Conservation (phyloP, 2,113 vertebrate genomes). For the Etheostoma cragini region DNA sequence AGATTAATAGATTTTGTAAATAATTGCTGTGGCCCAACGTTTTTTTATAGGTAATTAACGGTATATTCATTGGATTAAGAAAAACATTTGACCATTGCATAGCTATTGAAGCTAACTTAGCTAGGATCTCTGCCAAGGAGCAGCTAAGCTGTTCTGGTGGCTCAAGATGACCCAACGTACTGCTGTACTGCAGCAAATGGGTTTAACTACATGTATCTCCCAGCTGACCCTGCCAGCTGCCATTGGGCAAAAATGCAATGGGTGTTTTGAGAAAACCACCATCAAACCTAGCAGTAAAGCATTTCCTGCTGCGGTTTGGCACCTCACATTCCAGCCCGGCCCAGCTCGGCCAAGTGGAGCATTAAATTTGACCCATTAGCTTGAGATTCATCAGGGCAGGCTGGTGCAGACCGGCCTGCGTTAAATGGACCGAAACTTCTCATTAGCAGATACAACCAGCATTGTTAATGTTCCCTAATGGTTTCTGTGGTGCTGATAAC, state of each 20-base stretch:
- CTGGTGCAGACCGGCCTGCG: slow-evolving; percentile 19
- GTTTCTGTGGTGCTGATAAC: slow-evolving; percentile 30
- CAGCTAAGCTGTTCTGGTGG: slow-evolving; percentile 3
- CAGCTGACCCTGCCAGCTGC: neutral
- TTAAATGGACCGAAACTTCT: slow-evolving; percentile 64
- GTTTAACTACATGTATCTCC: slow-evolving; percentile 15
- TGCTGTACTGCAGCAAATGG: slow-evolving; percentile 15
- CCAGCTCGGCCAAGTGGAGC: slow-evolving; percentile 56
- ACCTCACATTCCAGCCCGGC: slow-evolving; percentile 46
- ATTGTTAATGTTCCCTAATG: slow-evolving; percentile 29
- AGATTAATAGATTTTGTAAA: neutral
- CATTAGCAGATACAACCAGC: slow-evolving; percentile 38
- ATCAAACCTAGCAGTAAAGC: slow-evolving; percentile 40
- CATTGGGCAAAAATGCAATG: slow-evolving; percentile 14
- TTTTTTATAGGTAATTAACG: neutral
- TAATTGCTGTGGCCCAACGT: neutral
- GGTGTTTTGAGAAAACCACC: slow-evolving; percentile 22
- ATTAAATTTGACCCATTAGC: slow-evolving; percentile 59
- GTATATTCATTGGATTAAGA: neutral
- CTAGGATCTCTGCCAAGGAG: neutral
- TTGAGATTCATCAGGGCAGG: slow-evolving; percentile 46
- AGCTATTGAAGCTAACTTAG: neutral
- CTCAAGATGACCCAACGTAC: slow-evolving; percentile 3
- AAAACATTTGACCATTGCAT: neutral
- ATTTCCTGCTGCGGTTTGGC: slow-evolving; percentile 59